These are phyloP conservation scores for Charaxes varanes DNA, from an alignment of 1,140 invertebrate genomes.

Conservation along the genomic window DNA sequence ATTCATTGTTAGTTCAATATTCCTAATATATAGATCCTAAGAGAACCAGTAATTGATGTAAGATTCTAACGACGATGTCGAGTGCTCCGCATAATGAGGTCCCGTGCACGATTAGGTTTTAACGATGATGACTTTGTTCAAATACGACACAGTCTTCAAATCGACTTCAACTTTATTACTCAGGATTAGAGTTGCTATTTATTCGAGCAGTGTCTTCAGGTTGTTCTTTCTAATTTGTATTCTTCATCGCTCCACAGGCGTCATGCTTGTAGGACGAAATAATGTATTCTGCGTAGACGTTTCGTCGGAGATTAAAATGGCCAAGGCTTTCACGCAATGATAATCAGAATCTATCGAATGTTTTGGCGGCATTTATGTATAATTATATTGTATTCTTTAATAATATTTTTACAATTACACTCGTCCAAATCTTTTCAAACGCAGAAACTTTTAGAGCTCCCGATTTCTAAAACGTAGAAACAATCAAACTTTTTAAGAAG, in stretches of 20 bases:
- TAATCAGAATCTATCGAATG: not conserved
- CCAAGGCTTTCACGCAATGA: not conserved
- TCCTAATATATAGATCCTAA: no score
- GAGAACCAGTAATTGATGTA: constrained; percentile 22
- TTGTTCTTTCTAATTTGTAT: constrained; percentile 45
- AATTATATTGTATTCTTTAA: no score
- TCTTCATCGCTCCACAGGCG: constrained; percentile 36
- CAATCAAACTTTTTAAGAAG: no score
- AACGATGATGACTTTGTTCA: no score
- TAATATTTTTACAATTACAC: no score
- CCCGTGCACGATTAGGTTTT: no score
- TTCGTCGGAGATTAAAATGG: constrained; percentile 18
- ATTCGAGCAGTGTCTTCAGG: not conserved
- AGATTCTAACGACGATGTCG: constrained; percentile 39
- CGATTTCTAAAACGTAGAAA: no score
- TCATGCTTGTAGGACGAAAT: constrained; percentile 52
- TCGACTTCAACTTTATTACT: constrained; percentile 13
- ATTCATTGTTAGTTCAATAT: no score
- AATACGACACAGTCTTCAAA: constrained; percentile 31
- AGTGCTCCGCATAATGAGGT: constrained; percentile 44
- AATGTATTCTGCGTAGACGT: constrained; percentile 38
- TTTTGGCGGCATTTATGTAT: no score
- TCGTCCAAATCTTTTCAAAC: no score
- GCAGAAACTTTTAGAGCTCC: no score
- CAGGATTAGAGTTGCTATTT: constrained; percentile 13